phyloP scores from a whole-genome alignment of 2,888 invertebrate species.

The Cryptocephalus moraei region DNA sequence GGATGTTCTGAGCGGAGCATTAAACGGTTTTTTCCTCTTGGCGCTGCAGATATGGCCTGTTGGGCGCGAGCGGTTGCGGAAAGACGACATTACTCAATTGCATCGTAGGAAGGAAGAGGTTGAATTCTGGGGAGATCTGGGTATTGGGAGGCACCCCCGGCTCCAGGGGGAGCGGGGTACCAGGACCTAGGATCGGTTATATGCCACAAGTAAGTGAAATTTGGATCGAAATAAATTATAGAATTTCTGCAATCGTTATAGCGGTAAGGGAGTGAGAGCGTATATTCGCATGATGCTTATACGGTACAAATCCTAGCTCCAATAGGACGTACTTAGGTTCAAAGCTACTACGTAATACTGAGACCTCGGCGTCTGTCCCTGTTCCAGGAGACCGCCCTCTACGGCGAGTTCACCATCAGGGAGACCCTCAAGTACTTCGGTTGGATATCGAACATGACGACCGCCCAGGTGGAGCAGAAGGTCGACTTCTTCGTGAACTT shows the following conservation, averaged over 20 bases:
- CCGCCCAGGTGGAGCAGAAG: constrained; percentile 28
- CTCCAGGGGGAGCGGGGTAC: constrained; percentile 72
- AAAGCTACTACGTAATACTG: too few relatives aligned
- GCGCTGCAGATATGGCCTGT: constrained; percentile 64
- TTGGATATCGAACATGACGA: constrained; percentile 33
- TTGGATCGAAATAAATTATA: too few relatives aligned
- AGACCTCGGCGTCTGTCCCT: too few relatives aligned
- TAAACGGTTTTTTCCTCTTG: constrained; percentile 1
- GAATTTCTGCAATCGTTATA: too few relatives aligned
- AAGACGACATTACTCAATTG: constrained; percentile 82
- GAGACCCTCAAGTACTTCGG: constrained; percentile 36
- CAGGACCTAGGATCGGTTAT: constrained; percentile 78
- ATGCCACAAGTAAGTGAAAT: constrained; percentile 24
- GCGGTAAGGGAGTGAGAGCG: too few relatives aligned
- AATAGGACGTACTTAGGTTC: too few relatives aligned
- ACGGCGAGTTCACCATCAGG: constrained; percentile 35
- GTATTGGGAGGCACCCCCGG: constrained; percentile 79
- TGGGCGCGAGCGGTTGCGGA: constrained; percentile 86
- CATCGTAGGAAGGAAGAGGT: constrained; percentile 69
- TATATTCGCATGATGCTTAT: too few relatives aligned
- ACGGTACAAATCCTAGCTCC: too few relatives aligned
- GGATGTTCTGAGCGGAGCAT: too few relatives aligned
- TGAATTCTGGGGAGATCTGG: constrained; percentile 75
- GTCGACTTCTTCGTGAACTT: constrained; percentile 30
- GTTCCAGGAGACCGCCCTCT: constrained; percentile 30